phyloP scores from a whole-genome alignment of 2,797 vertebrate genomes.

The Cynopterus sphinx region DNA sequence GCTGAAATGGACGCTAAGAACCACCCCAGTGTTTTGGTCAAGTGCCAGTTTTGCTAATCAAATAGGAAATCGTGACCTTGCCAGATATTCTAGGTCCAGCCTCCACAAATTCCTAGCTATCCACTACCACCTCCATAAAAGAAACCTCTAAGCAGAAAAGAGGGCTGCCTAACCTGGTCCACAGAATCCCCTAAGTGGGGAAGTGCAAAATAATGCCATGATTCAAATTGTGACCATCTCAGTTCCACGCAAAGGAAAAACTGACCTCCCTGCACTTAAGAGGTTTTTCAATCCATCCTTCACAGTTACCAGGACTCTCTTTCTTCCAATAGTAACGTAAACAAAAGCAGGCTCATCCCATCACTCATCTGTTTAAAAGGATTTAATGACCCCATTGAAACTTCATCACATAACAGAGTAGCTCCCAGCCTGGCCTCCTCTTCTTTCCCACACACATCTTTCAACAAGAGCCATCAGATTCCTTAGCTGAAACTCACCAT shows the following conservation, averaged over 20 bases:
- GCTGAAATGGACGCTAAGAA: neutral
- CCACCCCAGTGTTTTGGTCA: neutral
- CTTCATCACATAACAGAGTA: neutral
- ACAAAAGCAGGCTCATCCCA: neutral
- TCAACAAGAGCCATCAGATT: neutral
- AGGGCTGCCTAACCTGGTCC: neutral
- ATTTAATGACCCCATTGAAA: neutral
- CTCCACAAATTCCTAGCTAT: neutral
- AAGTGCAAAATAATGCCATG: neutral
- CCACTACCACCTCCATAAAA: neutral
- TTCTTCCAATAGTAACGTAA: neutral
- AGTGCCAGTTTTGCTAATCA: neutral
- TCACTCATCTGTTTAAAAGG: neutral
- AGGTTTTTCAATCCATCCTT: neutral
- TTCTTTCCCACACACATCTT: neutral
- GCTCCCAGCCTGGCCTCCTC: neutral
- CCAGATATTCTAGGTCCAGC: neutral
- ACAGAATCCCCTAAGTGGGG: neutral
- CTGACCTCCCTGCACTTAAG: neutral
- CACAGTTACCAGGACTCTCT: neutral
- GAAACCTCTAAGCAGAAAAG: neutral
- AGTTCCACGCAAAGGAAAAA: neutral
- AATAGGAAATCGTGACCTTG: neutral
- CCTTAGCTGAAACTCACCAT: neutral
- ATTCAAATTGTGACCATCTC: neutral